These are phyloP conservation scores for Chamaea fasciata DNA, from an alignment of 2,113 vertebrate species.

Conservation along the genomic window DNA sequence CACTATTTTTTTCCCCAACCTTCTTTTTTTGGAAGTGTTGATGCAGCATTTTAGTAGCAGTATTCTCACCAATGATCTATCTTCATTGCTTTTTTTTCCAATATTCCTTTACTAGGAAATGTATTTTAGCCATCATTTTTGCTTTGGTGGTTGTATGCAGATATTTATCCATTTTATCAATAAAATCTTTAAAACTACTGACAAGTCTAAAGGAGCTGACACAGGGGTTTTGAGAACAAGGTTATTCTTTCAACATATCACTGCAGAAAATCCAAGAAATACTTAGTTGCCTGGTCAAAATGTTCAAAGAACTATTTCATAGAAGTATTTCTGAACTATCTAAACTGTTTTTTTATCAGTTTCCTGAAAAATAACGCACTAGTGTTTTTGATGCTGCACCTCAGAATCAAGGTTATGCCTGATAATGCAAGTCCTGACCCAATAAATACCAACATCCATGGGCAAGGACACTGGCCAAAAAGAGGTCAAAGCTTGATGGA, in stretches of 20 bases:
- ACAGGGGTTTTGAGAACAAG: neutral
- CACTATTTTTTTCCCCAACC: neutral
- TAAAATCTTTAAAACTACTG: neutral
- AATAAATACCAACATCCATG: neutral
- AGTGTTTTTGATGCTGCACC: neutral
- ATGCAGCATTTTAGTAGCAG: neutral
- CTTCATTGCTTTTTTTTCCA: neutral
- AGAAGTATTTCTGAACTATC: neutral
- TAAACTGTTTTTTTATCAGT: neutral
- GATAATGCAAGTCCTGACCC: neutral
- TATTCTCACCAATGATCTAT: neutral
- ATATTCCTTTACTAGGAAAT: neutral
- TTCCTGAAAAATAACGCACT: neutral
- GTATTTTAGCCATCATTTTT: neutral
- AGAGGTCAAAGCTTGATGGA: neutral
- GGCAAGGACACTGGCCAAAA: neutral
- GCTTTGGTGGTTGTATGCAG: neutral
- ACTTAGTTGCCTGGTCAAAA: neutral
- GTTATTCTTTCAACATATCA: neutral
- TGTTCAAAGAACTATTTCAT: neutral
- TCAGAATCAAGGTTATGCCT: neutral
- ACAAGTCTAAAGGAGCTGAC: constrained; percentile 12
- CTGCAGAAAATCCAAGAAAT: neutral
- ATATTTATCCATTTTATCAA: neutral
- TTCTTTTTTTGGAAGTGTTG: neutral